Evolutionary conservation across 2,888 invertebrate species (phyloP), one percentile per base, ranked within the genome.

Genomic region (Dorcus hopei): DNA sequence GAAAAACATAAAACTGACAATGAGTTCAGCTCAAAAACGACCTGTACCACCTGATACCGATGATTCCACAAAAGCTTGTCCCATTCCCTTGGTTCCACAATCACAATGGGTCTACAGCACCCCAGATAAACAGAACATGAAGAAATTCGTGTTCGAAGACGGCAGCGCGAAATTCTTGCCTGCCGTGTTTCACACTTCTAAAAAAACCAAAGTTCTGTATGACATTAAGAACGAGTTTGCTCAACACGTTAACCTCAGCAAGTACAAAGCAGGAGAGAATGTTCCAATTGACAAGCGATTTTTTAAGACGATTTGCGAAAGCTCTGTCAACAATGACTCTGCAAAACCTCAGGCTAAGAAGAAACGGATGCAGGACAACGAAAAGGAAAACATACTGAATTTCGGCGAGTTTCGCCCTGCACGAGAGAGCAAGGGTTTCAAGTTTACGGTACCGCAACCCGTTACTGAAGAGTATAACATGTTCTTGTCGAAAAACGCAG

Each of bases 51-150:
- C 52, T 3, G 53, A 52, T 26, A 52, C 55, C 3, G 59, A 59
- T 26, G 51, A 38, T 38, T 41, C 48, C 11, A 40, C 54, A 11
- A 16, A 9, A 3, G 14, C 11, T 9, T 33, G 38, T n/a, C 23
- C 47, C 3, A 14, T 51, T 1, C 54, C 53, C 1, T 40, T 61
- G 2, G 57, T 64, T 2, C 62, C 62, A 8, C 59, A 50, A 45
- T 62, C 64, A 19, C 55, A 61, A 33, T 64, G 64, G 64, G 61
- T 64, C 0, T 64, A 57, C 55, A 54, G 52, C 41, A 64, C 64
- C 3, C 64, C 64, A 26, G 61, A 64, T 42, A 62, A 64, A 19
- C 62, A 62, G 43, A 54, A 59, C n/a, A 56, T 64, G 39, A 61
- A 61, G 41, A 54, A 61, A n/a, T 54, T 64, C 11, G 57, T 56